phyloP scores from a whole-genome alignment of 1,140 invertebrate species.

The Penaeus chinensis region DNA sequence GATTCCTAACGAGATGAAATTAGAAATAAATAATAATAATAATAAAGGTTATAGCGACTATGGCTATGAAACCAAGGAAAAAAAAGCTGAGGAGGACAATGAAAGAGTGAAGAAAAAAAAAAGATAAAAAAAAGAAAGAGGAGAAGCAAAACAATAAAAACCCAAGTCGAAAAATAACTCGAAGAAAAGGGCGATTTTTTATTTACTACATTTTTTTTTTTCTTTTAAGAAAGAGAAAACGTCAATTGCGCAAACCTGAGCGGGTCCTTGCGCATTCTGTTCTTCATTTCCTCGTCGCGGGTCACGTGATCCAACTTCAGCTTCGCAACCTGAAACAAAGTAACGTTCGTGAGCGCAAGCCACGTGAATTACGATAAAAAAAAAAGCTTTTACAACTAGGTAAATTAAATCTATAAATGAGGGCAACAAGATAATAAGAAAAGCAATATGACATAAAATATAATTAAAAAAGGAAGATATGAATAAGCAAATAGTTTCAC shows the following conservation, averaged over 20 bases:
- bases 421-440: too few species aligned
- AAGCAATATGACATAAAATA: too few species aligned
- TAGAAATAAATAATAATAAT: neutral
- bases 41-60: neutral
- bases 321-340: conserved; percentile 30
- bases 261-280: conserved; percentile 48
- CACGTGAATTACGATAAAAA: neutral
- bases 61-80: neutral
- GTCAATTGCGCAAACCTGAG: conserved; percentile 9
- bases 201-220: neutral
- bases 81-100: neutral
- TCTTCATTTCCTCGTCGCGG: conserved; percentile 42
- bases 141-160: neutral
- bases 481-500: too few species aligned
- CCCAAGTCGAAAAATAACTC: neutral
- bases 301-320: conserved; percentile 54
- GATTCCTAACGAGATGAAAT: too few species aligned
- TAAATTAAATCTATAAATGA: too few species aligned
- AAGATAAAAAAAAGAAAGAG: neutral
- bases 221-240: neutral
- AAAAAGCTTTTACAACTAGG: neutral
- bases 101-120: neutral
- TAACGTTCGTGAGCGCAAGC: neutral
- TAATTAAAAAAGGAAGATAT: too few species aligned
- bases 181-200: neutral